Base-by-base conservation (phyloP, 1,140 invertebrate genomes). In the Venustaconcha ellipsiformis region DNA sequence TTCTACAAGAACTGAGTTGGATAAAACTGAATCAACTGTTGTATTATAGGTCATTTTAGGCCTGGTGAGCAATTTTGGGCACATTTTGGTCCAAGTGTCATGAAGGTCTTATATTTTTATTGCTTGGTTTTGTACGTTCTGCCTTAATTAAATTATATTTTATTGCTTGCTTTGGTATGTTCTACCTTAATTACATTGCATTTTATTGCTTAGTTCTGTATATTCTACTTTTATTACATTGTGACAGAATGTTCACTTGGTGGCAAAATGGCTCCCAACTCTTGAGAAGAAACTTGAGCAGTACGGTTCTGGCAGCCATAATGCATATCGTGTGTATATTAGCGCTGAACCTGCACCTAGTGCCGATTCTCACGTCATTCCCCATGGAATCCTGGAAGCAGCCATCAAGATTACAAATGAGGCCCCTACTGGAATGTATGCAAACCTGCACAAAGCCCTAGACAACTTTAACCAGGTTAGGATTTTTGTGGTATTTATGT, bases 331-430 rank as follows among this genome's bases (percentile, higher is more conserved):
- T 70, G 93, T 99, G 57, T 99, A 97, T 84, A 94, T 99, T 91
- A 97, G 96, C 81, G 97, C 97, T 11, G 97, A 99, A 87, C 97
- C 97, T 0, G 95, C 96, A 2, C 93, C 94, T 58, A 94, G 94
- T 1, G 92, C 96, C 3, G 93, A 95, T 6, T 93, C 94, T 14
- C 96, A 98, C 86, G 97, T 98, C 70, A 97, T 99, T 82, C 97
- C 97, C 37, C 92, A 97, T 92, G 97, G 97, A 17, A 96, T 99
- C 78, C 88, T 99, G 48, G 96, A 99, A 88, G 96, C 96, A 0
- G 96, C 96, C 6, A 98, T 99, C 71, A 99, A 99, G 91, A 98
- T 99, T 60, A 98, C 97, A 2, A 98, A 98, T 88, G 97, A 99
- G 89, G 96, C 97, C 26, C 97, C 97, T 14, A 96, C 96, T 12